Percentiles rank a stretch among this genome's conserved stretches.
These are phyloP conservation scores for Zosterops borbonicus DNA, from an alignment of 2,113 vertebrate species.

Conservation along the genomic window DNA sequence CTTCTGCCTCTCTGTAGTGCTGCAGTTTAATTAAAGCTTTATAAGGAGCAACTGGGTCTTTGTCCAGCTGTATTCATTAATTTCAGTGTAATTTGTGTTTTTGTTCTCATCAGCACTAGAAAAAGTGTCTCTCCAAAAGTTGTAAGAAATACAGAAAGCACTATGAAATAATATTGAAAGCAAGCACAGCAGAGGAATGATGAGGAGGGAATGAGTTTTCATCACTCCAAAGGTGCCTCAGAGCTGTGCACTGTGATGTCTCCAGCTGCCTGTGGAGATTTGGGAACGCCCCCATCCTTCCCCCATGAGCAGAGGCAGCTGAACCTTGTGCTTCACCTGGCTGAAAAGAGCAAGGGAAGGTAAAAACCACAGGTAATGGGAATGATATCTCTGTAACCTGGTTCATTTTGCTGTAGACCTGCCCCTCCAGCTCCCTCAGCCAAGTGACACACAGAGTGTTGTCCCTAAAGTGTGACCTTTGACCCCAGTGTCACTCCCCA, in stretches of 20 bases:
- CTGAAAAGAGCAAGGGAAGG: not conserved
- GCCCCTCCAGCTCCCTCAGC: not conserved
- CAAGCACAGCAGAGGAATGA: not conserved
- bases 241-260: not conserved
- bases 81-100: not conserved
- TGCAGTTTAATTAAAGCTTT: conserved; percentile 28
- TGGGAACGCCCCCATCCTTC: not conserved
- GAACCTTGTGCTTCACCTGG: rapidly evolving
- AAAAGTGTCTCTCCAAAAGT: not conserved
- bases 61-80: not conserved
- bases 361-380: not conserved
- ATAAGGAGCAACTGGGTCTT: not conserved
- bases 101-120: not conserved
- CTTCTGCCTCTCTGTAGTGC: not conserved
- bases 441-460: not conserved
- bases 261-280: rapidly evolving
- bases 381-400: not conserved
- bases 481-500: not conserved
- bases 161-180: not conserved
- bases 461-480: not conserved
- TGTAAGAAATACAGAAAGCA: not conserved
- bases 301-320: not conserved
- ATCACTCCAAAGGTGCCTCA: not conserved
- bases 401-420: not conserved
- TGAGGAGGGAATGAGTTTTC: not conserved